A percentile compares a stretch with the other conserved stretches of the same genome.
These are phyloP conservation scores for Odontamblyopus lacepedii DNA, from an alignment of 2,797 vertebrate genomes.

Conservation along the genomic window DNA sequence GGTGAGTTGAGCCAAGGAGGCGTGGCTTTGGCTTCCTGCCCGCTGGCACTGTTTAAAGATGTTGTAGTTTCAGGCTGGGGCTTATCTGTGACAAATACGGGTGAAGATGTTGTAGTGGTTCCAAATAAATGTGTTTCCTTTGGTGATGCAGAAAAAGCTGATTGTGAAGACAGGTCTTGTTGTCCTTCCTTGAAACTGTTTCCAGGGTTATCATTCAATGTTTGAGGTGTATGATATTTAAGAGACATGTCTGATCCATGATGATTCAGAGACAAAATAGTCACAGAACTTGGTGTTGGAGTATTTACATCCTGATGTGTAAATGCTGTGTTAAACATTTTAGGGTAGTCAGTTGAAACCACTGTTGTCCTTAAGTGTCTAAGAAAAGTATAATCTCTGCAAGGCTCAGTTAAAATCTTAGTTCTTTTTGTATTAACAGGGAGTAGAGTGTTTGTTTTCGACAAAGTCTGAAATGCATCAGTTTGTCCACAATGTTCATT, in stretches of 20 bases:
- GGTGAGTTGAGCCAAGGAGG: slow-evolving; percentile 71
- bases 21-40: slow-evolving; percentile 61
- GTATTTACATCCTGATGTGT: slow-evolving; percentile 23
- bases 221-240: slow-evolving; percentile 41
- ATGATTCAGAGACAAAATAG: slow-evolving; percentile 34
- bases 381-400: slow-evolving; percentile 38
- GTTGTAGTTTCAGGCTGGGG: slow-evolving; percentile 39
- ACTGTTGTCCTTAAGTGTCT: slow-evolving; percentile 46
- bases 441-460: slow-evolving; percentile 44
- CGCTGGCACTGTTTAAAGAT: slow-evolving; percentile 55
- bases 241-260: slow-evolving; percentile 57
- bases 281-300: slow-evolving; percentile 26
- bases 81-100: slow-evolving; percentile 29
- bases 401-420: slow-evolving; percentile 45
- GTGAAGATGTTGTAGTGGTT: slow-evolving; percentile 31
- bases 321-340: slow-evolving; percentile 43
- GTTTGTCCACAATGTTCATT: slow-evolving; percentile 94
- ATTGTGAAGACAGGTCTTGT: slow-evolving; percentile 27
- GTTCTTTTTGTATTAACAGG: slow-evolving; percentile 62
- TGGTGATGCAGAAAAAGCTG: slow-evolving; percentile 40
- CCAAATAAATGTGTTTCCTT: slow-evolving; percentile 41
- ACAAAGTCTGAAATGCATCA: slow-evolving; percentile 82
- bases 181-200: slow-evolving; percentile 29
- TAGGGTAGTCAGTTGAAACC: slow-evolving; percentile 26
- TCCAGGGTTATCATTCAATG: slow-evolving; percentile 23